phyloP scores from a whole-genome alignment of 2,888 invertebrate species.

The Encarsia formosa region DNA sequence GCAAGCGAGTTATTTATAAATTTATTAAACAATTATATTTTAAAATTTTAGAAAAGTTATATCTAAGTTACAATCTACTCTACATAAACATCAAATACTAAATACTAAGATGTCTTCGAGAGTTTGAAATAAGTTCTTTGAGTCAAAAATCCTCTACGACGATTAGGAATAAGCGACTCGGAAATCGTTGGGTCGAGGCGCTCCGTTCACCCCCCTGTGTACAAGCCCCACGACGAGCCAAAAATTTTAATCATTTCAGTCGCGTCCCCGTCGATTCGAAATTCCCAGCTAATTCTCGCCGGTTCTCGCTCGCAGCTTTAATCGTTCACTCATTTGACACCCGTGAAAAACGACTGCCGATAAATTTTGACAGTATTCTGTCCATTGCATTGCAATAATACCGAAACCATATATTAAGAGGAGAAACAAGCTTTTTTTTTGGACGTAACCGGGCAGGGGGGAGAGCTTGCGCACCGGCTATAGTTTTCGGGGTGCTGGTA shows the following conservation, averaged over 20 bases:
- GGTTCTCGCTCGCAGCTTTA: conserved; percentile 35
- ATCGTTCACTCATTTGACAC: conserved; percentile 50
- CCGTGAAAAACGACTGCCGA: conserved; percentile 51
- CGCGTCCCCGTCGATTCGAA: conserved; percentile 26
- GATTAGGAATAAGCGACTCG: conserved; percentile 19
- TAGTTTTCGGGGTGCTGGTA: conserved; percentile 51
- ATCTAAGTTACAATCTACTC: no score
- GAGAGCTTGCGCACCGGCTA: conserved; percentile 34
- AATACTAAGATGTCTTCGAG: no score
- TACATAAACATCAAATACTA: no score
- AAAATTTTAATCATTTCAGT: conserved; percentile 18
- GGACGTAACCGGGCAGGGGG: conserved; percentile 25
- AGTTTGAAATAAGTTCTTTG: no score
- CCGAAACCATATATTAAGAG: conserved; percentile 51
- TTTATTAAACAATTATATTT: no score
- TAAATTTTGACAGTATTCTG: conserved; percentile 53
- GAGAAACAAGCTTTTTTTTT: conserved; percentile 34
- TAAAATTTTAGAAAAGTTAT: no score
- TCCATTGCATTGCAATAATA: conserved; percentile 53
- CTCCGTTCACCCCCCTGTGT: conserved; percentile 3
- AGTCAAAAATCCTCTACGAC: no score
- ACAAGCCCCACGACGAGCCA: background rate
- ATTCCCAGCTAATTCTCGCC: conserved; percentile 47
- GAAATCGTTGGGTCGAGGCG: conserved; percentile 6
- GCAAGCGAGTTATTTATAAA: no score